Percentiles rank a stretch among this genome's conserved stretches.
These are phyloP conservation scores for Camponotus pennsylvanicus DNA, from an alignment of 1,140 invertebrate species.

Conservation along the genomic window DNA sequence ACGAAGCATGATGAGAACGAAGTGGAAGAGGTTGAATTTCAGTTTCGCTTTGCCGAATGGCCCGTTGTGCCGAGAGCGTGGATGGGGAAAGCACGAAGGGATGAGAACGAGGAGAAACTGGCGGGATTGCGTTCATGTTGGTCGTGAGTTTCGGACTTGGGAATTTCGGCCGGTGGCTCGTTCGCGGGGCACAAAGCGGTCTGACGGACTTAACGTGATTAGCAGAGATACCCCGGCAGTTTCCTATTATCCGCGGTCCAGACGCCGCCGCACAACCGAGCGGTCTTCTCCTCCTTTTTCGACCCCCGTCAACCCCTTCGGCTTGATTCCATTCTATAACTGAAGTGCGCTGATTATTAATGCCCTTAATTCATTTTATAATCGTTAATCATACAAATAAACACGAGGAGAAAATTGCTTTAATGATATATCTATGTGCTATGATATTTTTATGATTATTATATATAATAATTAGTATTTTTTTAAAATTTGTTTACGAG, in stretches of 20 bases:
- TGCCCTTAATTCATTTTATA: slow-evolving; percentile 57
- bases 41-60: slow-evolving; percentile 69
- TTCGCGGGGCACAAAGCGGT: slow-evolving; percentile 83
- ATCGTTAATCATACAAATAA: background rate
- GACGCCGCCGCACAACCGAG: slow-evolving; percentile 78
- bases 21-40: slow-evolving; percentile 75
- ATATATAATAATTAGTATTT: slow-evolving; percentile 5
- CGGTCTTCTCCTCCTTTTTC: slow-evolving; percentile 72
- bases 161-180: slow-evolving; percentile 80
- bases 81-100: slow-evolving; percentile 64
- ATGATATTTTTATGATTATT: background rate
- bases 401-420: background rate
- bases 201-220: slow-evolving; percentile 85
- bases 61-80: slow-evolving; percentile 48
- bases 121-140: slow-evolving; percentile 75
- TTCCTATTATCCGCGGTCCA: slow-evolving; percentile 82
- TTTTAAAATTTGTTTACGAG: background rate
- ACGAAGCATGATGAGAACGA: slow-evolving; percentile 67
- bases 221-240: slow-evolving; percentile 83
- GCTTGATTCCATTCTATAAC: slow-evolving; percentile 73
- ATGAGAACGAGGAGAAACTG: slow-evolving; percentile 70
- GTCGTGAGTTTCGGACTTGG: slow-evolving; percentile 76
- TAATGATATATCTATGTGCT: background rate
- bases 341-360: slow-evolving; percentile 70
- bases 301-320: slow-evolving; percentile 74